phyloP scores from a whole-genome alignment of 2,797 vertebrate genomes.

The Cossypha dichroa region DNA sequence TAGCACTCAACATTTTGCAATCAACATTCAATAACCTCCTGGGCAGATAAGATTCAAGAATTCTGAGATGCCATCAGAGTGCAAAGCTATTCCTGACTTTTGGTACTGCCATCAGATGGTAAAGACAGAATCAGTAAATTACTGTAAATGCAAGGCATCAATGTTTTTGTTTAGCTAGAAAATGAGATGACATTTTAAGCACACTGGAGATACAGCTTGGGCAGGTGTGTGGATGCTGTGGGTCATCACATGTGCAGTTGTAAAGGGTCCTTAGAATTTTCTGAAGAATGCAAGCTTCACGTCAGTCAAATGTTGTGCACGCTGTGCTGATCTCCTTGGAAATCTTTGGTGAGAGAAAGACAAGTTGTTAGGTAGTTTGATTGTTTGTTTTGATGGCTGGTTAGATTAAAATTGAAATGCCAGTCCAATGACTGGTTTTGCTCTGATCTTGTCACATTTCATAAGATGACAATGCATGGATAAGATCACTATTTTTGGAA shows the following conservation, averaged over 20 bases:
- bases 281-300: not conserved
- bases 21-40: not conserved
- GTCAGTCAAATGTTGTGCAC: not conserved
- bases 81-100: slow-evolving; percentile 1
- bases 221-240: not conserved
- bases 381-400: slow-evolving; percentile 1
- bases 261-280: not conserved
- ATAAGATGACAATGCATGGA: not conserved
- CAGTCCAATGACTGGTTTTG: not conserved
- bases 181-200: slow-evolving; percentile 1
- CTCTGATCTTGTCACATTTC: not conserved
- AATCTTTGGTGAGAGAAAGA: not conserved
- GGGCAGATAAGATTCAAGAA: not conserved
- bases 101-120: not conserved
- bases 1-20: not conserved
- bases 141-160: not conserved
- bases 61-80: not conserved
- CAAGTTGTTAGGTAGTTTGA: not conserved
- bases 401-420: not conserved
- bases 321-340: not conserved
- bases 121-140: slow-evolving; percentile 18
- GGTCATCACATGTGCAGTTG: not conserved
- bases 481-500: not conserved
- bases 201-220: not conserved
- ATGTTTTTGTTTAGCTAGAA: slow-evolving; percentile 14